Base-by-base conservation (phyloP, 2,888 invertebrate species). In the Chymomyza amoena region DNA sequence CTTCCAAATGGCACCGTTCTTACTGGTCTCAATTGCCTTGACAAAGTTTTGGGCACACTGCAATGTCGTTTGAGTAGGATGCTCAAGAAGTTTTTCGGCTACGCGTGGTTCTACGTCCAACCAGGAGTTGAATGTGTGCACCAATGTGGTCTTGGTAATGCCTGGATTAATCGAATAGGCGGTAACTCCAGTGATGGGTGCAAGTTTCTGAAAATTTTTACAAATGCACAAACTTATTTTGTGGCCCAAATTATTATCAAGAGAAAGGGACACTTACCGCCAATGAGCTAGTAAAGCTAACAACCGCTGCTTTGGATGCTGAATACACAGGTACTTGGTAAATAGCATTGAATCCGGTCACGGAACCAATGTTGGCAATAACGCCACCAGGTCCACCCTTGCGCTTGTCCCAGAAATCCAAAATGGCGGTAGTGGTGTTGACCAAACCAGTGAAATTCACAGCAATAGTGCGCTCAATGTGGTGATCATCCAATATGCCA, bases 381-480 rank as follows among this genome's bases (percentile, higher is more conserved):
- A 91, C 81, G 4, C 92, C 92, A 10, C 92, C 92, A 3, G 88
- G 89, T 1, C 92, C 92, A 0, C 91, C 91, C 63, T 90, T 90
- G 54, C 90, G 89, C 70, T 89, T 91, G 61, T 91, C 89, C 92
- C 92, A 92, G 71, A 90, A 90, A 5, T 90, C 85, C 74, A 92
- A 72, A 1, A 88, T 91, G 70, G 89, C 89, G 6, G 90, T 79
- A 2, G 82, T 84, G 16, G 87, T 87, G 39, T 89, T 89, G 13
- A 89, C 89, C 66, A 89, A 69, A 0, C 89, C 89, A 0, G 81
- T 79, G 20, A 90, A 81, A 57, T 90, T 90, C 0, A 88, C 72
- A 1, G 83, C 80, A 50, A 90, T 83, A 7, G 84, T 84, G 10
- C 80, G 78, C 51, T 89, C 89, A 54, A 89, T 83, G 67, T 89